phyloP scores from a whole-genome alignment of 2,797 vertebrate species.

The Myripristis jacobus region DNA sequence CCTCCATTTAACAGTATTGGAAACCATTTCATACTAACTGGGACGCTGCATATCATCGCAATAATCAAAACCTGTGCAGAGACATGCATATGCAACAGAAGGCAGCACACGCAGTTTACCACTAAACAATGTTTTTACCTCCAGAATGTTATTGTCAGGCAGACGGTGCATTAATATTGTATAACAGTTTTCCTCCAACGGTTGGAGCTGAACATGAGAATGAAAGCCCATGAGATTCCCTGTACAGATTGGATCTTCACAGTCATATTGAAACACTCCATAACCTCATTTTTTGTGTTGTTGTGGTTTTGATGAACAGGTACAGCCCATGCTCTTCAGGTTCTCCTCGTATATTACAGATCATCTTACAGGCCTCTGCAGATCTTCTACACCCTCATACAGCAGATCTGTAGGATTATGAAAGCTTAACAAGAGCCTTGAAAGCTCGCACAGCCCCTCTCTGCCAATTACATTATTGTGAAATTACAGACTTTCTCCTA shows the following conservation, averaged over 20 bases:
- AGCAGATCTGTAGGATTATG: conserved; percentile 45
- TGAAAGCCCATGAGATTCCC: conserved; percentile 31
- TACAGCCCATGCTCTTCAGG: conserved; percentile 30
- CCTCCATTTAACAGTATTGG: conserved; percentile 30
- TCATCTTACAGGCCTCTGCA: conserved; percentile 26
- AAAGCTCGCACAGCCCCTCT: conserved; percentile 27
- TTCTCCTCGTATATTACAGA: conserved; percentile 19
- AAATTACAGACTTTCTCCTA: conserved; percentile 40
- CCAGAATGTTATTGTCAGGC: conserved; percentile 31
- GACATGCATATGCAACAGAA: conserved; percentile 23
- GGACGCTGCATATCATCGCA: conserved; percentile 17
- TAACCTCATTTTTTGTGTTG: conserved; percentile 11
- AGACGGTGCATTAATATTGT: conserved; percentile 60
- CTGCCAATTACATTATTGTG: conserved; percentile 36
- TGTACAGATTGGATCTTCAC: conserved; percentile 20
- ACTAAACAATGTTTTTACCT: conserved; percentile 45
- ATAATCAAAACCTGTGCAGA: conserved; percentile 22
- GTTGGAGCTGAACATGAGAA: conserved; percentile 36
- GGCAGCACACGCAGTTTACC: conserved; percentile 27
- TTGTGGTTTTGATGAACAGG: conserved; percentile 20
- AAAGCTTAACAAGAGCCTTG: conserved; percentile 51
- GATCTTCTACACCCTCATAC: conserved; percentile 30
- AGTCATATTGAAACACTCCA: neutral
- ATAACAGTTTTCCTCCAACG: conserved; percentile 37
- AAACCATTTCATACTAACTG: conserved; percentile 36